Evolutionary conservation across 2,888 invertebrate species (phyloP), one percentile per base, ranked within the genome.

Genomic region (Agelastica alni): DNA sequence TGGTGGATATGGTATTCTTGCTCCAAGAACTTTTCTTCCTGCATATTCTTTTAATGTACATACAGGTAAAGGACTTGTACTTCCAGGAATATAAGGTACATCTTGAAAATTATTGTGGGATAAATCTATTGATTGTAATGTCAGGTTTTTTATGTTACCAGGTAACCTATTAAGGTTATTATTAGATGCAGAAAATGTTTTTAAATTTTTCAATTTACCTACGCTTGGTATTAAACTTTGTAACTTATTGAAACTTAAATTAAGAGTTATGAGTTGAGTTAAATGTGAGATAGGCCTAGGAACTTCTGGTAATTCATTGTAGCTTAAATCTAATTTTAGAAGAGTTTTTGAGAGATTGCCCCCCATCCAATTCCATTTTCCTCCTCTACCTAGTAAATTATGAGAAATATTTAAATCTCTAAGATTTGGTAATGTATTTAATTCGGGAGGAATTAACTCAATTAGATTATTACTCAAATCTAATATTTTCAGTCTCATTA

Each of bases 391-490:
- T 20, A 92, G 76, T 36, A 75, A 72, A 76, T 92, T 92, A 52
- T 83, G 78, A 1, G 84, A 78, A 14, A 91, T 65, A 71, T 84
- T 78, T 6, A 92, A 70, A 67, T 86, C 85, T 54, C 75, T 77
- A 44, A 92, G 72, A 66, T 77, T 80, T 0, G 82, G 79, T 67
- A 91, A 78, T 1, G 79, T 76, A 64, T 86, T 88, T 60, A 92
- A 72, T 70, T 88, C 88, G 10, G 79, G 76, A 1, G 92, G 92
- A 43, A 92, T 75, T 67, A 79, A 83, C 56, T 82, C 83, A 43
- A 92, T 81, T 57, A 81, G 80, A 79, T 93, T 93, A 53, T 85
- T 78, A 56, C 85, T 85, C 53, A 92, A 75, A 77, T 91, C 84
- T 41, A 93, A 77, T 34, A 83, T 63, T 53, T 81, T 81, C 5